Percentiles rank a stretch among this genome's conserved stretches.
Conservation (phyloP, 2,797 vertebrate species). For the Trichosurus vulpecula region DNA sequence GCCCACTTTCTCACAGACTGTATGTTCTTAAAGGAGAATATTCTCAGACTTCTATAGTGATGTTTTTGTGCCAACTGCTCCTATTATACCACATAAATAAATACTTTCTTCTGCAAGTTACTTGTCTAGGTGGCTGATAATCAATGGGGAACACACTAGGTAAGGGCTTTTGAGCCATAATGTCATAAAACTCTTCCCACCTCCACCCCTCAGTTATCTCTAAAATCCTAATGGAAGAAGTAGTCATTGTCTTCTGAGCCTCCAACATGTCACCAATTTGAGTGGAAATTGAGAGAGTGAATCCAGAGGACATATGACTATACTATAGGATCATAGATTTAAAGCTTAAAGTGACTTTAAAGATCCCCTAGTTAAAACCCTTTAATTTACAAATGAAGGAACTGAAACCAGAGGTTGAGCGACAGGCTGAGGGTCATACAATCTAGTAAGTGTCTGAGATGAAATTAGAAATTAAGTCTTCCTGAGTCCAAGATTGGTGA, state of each 20-base stretch:
- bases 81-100: background rate
- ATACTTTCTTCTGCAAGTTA: background rate
- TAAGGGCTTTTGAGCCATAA: background rate
- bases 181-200: background rate
- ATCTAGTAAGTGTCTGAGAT: background rate
- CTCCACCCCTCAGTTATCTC: background rate
- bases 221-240: background rate
- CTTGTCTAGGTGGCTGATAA: background rate
- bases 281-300: background rate
- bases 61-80: background rate
- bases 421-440: background rate
- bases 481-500: background rate
- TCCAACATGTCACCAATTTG: background rate
- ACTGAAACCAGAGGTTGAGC: background rate
- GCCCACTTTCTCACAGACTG: background rate
- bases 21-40: background rate
- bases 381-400: background rate
- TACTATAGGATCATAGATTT: background rate
- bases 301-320: background rate
- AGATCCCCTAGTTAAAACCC: background rate
- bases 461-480: background rate
- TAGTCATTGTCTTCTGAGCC: background rate
- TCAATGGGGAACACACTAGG: background rate
- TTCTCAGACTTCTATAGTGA: too few relatives aligned
- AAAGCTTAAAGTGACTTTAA: slow-evolving; percentile 32